Conservation (phyloP, 2,888 invertebrate genomes). For the Drosophila ustulata region DNA sequence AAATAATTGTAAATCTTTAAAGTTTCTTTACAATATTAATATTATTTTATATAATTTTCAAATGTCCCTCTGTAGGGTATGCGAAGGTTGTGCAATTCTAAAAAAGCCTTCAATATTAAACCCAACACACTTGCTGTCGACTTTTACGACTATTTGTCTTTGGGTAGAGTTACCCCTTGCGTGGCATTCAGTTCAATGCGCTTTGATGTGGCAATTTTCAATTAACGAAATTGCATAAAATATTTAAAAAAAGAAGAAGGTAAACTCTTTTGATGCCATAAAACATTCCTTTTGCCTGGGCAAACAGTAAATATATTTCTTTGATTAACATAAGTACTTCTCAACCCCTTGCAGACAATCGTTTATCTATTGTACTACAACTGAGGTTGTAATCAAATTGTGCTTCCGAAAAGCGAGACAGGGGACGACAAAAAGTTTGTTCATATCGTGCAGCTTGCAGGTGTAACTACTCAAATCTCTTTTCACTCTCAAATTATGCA, state of each 20-base stretch:
- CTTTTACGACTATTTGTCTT: not conserved
- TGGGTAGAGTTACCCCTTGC: not conserved
- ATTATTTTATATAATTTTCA: too few species aligned
- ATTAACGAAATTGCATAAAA: constrained; percentile 61
- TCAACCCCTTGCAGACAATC: not conserved
- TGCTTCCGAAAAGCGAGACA: too few species aligned
- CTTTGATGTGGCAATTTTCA: constrained; percentile 69
- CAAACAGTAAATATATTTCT: constrained; percentile 20
- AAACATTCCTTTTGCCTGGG: constrained; percentile 19
- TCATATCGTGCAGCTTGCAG: constrained; percentile 47
- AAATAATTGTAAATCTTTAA: too few species aligned
- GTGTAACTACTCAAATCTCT: constrained; percentile 66
- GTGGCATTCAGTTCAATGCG: constrained; percentile 1
- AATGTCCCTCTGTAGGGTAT: not conserved
- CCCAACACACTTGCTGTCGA: not conserved
- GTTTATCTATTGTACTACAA: not conserved
- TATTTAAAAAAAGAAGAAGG: constrained; percentile 14
- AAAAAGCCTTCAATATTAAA: not conserved
- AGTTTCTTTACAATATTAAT: too few species aligned
- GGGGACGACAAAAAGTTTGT: constrained; percentile 1
- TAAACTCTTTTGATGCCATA: constrained; percentile 1
- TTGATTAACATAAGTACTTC: constrained; percentile 21
- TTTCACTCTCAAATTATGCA: constrained; percentile 75
- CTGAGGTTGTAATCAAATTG: not conserved
- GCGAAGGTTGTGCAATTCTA: not conserved